A percentile compares a stretch with the other conserved stretches of the same genome.
Evolutionary conservation across 2,888 invertebrate genomes (phyloP).

Genomic region (Ferdinandea cuprea): DNA sequence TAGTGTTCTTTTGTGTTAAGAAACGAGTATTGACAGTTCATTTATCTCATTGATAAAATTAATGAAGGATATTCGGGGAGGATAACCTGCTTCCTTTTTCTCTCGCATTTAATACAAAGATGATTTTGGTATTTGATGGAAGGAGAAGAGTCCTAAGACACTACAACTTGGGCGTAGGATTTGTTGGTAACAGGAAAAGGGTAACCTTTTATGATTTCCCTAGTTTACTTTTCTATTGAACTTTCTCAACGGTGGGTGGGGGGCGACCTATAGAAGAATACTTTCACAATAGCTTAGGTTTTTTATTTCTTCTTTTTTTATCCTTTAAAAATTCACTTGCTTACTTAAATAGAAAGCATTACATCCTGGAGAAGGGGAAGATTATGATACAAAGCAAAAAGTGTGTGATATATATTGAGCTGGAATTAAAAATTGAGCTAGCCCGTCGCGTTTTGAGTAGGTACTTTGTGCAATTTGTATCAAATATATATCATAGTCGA

Average conservation of each 20-base stretch:
- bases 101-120: background rate
- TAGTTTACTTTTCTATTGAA: no score
- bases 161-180: background rate
- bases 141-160: background rate
- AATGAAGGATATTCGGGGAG: constrained; percentile 9
- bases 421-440: no score
- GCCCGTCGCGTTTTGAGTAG: no score
- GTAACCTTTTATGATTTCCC: background rate
- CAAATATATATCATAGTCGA: no score
- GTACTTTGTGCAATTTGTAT: no score
- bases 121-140: background rate
- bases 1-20: background rate
- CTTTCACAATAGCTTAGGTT: background rate
- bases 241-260: background rate
- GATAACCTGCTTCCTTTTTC: background rate
- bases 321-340: background rate
- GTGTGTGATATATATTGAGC: no score
- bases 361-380: background rate
- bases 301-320: background rate
- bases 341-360: background rate
- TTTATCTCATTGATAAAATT: constrained; percentile 50
- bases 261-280: background rate
- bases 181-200: background rate
- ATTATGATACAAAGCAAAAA: no score
- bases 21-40: constrained; percentile 44